phyloP scores from a whole-genome alignment of 2,113 vertebrate genomes.

The Peromyscus leucopus region DNA sequence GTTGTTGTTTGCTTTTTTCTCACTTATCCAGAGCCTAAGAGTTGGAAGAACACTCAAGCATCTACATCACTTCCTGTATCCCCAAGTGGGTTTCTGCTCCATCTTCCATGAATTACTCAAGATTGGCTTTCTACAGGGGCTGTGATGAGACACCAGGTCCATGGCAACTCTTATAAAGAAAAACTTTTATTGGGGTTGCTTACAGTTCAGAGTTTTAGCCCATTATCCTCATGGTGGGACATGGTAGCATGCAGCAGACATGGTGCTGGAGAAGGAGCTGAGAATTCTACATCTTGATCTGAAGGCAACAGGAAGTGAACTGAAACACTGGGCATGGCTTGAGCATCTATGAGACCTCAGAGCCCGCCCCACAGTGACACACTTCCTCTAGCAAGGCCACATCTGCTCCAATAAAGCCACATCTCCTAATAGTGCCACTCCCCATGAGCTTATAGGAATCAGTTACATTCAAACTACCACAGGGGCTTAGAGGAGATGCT shows the following conservation, averaged over 20 bases:
- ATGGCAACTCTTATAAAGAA: neutral
- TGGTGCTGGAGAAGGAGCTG: neutral
- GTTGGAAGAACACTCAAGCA: neutral
- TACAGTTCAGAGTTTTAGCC: neutral
- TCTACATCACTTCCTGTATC: neutral
- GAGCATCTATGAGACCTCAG: neutral
- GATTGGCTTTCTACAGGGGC: neutral
- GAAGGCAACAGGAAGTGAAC: neutral
- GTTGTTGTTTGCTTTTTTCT: neutral
- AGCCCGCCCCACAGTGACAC: neutral
- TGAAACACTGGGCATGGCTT: neutral
- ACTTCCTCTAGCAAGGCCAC: neutral
- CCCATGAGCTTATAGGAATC: neutral
- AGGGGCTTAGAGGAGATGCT: neutral
- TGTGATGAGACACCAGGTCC: neutral
- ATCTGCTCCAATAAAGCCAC: neutral
- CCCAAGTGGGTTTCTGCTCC: neutral
- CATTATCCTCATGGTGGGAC: neutral
- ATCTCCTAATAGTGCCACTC: neutral
- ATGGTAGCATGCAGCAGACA: neutral
- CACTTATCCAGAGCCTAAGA: neutral
- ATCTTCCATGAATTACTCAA: neutral
- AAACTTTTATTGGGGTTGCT: neutral
- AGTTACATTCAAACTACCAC: neutral
- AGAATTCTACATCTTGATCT: neutral